Conservation (phyloP, 2,113 vertebrate genomes). For the Tenebrosternarchus preto region DNA sequence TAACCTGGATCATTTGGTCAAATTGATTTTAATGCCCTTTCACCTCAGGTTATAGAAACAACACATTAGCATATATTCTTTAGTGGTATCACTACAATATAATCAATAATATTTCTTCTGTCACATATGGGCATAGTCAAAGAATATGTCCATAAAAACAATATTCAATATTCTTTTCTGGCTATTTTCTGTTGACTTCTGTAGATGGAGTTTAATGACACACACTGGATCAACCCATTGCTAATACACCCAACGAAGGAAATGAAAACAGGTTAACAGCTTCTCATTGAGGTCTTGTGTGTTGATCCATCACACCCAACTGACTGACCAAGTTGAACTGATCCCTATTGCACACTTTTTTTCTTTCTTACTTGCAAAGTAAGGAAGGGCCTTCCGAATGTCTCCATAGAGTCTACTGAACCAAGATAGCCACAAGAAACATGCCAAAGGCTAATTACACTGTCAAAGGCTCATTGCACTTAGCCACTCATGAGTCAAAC, state of each 20-base stretch:
- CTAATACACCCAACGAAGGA: no score
- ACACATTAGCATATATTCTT: not conserved
- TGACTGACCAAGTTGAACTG: no score
- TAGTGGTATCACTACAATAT: not conserved
- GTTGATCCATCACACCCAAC: no score
- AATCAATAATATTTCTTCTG: not conserved
- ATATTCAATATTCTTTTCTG: not conserved
- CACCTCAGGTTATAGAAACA: not conserved
- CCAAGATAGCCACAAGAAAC: not conserved
- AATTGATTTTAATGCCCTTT: not conserved
- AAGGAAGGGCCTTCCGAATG: not conserved
- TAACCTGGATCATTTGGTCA: not conserved
- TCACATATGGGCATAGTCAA: not conserved
- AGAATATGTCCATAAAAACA: constrained; percentile 10
- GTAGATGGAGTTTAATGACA: no score
- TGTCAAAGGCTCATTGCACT: constrained; percentile 41
- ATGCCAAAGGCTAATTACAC: not conserved
- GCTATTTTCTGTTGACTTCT: no score
- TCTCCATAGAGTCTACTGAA: not conserved
- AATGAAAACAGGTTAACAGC: no score
- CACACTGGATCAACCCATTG: no score
- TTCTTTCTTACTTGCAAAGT: no score
- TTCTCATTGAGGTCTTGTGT: no score
- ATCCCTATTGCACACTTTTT: no score
- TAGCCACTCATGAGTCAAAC: constrained; percentile 14